Conservation (phyloP, 2,113 vertebrate species). For the Chiloscyllium plagiosum region DNA sequence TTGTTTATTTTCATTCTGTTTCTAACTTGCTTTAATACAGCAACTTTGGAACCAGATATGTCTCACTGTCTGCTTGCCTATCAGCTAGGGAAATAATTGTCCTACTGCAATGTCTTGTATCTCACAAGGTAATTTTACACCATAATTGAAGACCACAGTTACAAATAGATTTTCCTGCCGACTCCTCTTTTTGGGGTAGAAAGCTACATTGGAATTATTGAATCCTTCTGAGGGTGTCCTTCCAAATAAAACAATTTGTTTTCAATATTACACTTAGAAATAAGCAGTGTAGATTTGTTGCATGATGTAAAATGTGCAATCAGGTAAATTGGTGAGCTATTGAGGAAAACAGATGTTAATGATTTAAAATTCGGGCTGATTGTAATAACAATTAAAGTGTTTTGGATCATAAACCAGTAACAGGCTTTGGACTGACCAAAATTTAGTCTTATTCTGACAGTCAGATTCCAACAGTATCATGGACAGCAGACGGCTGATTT, state of each 20-base stretch:
- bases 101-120: neutral
- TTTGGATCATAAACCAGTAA: neutral
- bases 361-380: neutral
- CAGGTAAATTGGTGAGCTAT: neutral
- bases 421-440: neutral
- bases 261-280: neutral
- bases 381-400: neutral
- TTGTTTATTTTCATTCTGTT: neutral
- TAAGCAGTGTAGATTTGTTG: neutral
- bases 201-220: neutral
- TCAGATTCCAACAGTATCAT: neutral
- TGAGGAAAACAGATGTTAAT: neutral
- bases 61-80: neutral
- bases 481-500: neutral
- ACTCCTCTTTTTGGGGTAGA: neutral
- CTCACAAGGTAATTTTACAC: conserved; percentile 10
- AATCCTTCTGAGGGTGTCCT: neutral
- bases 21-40: neutral
- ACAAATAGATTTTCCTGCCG: conserved; percentile 12
- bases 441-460: neutral
- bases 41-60: neutral
- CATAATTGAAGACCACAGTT: neutral
- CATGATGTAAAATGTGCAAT: neutral
- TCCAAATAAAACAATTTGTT: conserved; percentile 18
- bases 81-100: conserved; percentile 3